Evolutionary conservation across 2,113 vertebrate species (phyloP), one percentile per base, ranked within the genome.

Genomic region (Synodontis membranacea): DNA sequence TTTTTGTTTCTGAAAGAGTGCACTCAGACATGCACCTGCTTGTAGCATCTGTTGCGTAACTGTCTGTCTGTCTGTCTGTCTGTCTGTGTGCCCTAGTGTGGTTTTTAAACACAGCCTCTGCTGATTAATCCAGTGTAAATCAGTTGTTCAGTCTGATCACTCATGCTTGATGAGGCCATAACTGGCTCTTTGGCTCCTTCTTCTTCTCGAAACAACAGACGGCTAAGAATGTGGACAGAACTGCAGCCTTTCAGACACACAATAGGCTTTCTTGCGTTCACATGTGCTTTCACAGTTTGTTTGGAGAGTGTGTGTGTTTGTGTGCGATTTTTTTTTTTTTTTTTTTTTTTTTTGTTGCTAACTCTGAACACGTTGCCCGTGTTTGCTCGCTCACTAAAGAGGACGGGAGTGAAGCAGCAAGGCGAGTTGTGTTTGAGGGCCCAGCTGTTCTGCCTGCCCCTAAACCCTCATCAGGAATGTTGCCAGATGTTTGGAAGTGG

Each of bases 131-230:
- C 86, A 50, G 19, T 42, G 72, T 80, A 84, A 88, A 87, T 19
- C 74, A 89, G 85, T 48, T 80, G 87, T 91, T 82, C 62, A 87
- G 68, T 78, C 21, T 88, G 89, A 90, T 86, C 85, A 88, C 84
- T 72, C 42, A 80, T 80, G 68, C 86, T 85, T 88, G 70, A 90
- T 84, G 85, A 75, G 88, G 12, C 87, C 88, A 88, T n/a, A 86
- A 83, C 89, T 72, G 88, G 87, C 87, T 64, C 48, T 89, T 88
- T 91, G 90, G 91, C 88, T 60, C 68, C 68, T 54, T 50, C 44
- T 60, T 74, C 68, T 54, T 50, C 44, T 88, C 89, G 87, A 64
- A 88, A 78, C 81, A 84, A 86, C 82, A 86, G 82, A 89, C n/a
- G 46, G 82, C 82, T 81, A 80, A 64, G 84, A 80, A 64, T 82